Evolutionary conservation across 2,797 vertebrate species (phyloP).

Genomic region (Okamejei kenojei): DNA sequence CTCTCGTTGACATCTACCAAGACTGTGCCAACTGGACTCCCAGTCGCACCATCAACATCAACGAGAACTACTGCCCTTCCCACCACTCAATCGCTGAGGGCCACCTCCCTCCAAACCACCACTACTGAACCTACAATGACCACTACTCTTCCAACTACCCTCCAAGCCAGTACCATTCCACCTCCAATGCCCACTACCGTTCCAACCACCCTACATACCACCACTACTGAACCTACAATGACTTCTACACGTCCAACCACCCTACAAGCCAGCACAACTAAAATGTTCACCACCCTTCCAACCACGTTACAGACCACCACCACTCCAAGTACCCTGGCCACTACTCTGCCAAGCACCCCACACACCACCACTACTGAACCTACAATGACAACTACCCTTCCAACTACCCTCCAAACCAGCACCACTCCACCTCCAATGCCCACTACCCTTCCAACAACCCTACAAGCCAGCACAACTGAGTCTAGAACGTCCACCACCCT

Average conservation of each 20-base stretch:
- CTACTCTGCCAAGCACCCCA: not conserved
- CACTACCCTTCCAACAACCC: fast-evolving
- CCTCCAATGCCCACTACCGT: not conserved
- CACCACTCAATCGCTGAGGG: not conserved
- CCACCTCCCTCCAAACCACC: not conserved
- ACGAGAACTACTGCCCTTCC: too few relatives aligned
- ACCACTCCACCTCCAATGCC: not conserved
- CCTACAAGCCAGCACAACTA: not conserved
- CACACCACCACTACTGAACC: not conserved
- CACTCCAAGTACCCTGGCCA: not conserved
- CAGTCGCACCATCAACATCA: not conserved
- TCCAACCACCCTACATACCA: not conserved
- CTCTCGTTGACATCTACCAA: not conserved
- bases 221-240: not conserved
- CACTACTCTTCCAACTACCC: not conserved
- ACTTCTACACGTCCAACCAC: not conserved
- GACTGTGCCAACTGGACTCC: not conserved
- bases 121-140: not conserved
- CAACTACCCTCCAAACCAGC: not conserved
- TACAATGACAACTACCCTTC: not conserved
- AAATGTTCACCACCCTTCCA: not conserved
- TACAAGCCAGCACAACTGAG: not conserved
- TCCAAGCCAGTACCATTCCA: not conserved
- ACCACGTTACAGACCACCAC: not conserved
- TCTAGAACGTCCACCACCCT: not conserved